Evolutionary conservation across 2,797 vertebrate genomes (phyloP), one percentile per base, ranked within the genome.

Genomic region (Melanotaenia boesemani): DNA sequence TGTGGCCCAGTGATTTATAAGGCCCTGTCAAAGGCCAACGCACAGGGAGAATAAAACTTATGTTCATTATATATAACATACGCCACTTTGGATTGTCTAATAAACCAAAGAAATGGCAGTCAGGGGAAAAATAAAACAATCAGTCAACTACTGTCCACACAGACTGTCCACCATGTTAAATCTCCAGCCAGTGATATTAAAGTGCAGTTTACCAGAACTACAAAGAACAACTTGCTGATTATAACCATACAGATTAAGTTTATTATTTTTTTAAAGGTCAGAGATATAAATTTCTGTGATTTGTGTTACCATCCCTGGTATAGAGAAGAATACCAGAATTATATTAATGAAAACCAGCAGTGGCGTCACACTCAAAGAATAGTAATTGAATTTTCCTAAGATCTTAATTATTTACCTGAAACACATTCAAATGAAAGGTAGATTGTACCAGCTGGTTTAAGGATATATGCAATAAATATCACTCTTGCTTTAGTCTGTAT

Each of bases 1-100:
- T 81, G 85, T 62, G 81, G 76, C 62, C 80, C 82, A 60, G 87
- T 95, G 95, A 95, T 95, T 95, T 95, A 95, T 95, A 93, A 87
- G 81, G 85, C 58, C 70, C 76, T 82, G 82, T 80, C 82, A 83
- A 80, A 82, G 79, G 72, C 80, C 74, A 84, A 54, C 11, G 83
- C 75, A 78, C 80, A 50, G 72, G 66, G 67, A 83, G 83, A 90
- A 84, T 83, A 80, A 87, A 91, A 82, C 82, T 71, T 86, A 84
- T 88, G 86, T 89, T 93, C 84, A 90, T 91, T 88, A 83, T 57
- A 89, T 50, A 71, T 67, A 85, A 81, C 75, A 83, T 64, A 90
- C 22, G 83, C 68, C 83, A 89, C 87, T 91, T 92, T 87, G 72
- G 72, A 91, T 89, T 30, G 75, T 84, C 76, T 85, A 87, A 91